A percentile compares a stretch with the other conserved stretches of the same genome.
Conservation (phyloP, 1,140 invertebrate genomes). For the Caenorhabditis elegans region DNA sequence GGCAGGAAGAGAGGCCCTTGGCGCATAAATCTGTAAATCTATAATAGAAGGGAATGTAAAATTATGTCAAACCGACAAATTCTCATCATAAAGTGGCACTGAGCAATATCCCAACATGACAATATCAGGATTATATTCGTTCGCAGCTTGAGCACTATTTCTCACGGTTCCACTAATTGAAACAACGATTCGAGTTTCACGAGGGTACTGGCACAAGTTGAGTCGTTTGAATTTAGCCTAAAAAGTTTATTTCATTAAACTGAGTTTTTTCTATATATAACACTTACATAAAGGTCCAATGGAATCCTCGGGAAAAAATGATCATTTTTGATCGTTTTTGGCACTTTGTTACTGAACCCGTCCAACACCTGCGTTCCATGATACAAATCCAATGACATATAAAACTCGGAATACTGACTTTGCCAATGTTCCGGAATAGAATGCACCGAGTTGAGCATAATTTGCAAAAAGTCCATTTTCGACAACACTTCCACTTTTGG, state of each 20-base stretch:
- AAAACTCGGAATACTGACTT: constrained; percentile 41
- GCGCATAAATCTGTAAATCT: constrained; percentile 42
- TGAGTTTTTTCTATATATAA: too few relatives aligned
- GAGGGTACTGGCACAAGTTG: not conserved
- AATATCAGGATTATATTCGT: not conserved
- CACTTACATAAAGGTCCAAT: constrained; percentile 44
- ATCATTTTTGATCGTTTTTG: constrained; percentile 29
- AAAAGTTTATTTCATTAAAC: too few relatives aligned
- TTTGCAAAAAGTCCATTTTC: constrained; percentile 32
- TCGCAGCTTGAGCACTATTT: not conserved
- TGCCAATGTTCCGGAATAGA: constrained; percentile 53
- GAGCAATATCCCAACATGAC: constrained; percentile 27
- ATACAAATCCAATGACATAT: constrained; percentile 49
- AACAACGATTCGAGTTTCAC: not conserved
- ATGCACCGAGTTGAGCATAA: constrained; percentile 52
- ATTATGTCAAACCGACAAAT: constrained; percentile 68
- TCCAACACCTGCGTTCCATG: constrained; percentile 45
- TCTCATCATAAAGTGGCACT: constrained; percentile 62
- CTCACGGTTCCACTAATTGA: constrained; percentile 14
- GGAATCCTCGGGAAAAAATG: constrained; percentile 46
- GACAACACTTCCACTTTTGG: constrained; percentile 31
- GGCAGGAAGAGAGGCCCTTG: constrained; percentile 45
- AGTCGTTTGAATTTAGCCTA: constrained; percentile 35
- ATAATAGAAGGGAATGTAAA: constrained; percentile 6
- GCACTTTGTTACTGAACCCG: not conserved